Evolutionary conservation across 2,113 vertebrate genomes (phyloP), one percentile per base, ranked within the genome.

Genomic region (Corynorhinus townsendii): DNA sequence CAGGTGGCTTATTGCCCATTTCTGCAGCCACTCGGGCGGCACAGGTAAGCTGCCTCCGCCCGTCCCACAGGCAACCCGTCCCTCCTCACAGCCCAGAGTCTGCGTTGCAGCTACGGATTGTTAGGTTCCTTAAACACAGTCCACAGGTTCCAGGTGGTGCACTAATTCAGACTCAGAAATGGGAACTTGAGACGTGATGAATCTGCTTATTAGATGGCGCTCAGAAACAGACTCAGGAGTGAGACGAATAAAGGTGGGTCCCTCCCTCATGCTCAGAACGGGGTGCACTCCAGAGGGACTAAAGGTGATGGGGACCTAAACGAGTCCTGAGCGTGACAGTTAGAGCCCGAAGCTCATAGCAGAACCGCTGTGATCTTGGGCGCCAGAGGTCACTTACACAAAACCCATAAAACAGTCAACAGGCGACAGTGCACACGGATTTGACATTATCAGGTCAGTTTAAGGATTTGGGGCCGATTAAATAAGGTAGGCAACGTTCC

Each of bases 1-100:
- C 2, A 3, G 11, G 35, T 5, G 20, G 33, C 19, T 38, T 1
- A 2, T n/a, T 38, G 4, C 6, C 43, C 16, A 4, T 6, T 12
- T 43, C 16, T 56, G 19, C 33, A 7, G 26, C 28, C 33, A 1
- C 8, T 0, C 11, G 28, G 45, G 28, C 30, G 5, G 26, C 22
- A 3, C 10, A 11, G 8, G 59, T 26, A 1, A 20, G n/a, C 28
- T 40, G 15, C 11, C 3, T 11, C 6, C 30, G 24, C 20, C 2
- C 26, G 4, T 5, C 40, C 33, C 43, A 10, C 35, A 8, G 20
- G 49, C 4, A 4, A 7, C 4, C 22, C 4, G 30, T 20, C 54
- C 19, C 35, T 20, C 56, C 9, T 17, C 43, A 11, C 16, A 11
- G 75, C 76, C 20, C 49, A 15, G 40, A 33, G 11, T 3, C 33